Evolutionary conservation across 1,140 invertebrate species (phyloP), one percentile per base, ranked within the genome.

Genomic region (Sinonovacula constricta): DNA sequence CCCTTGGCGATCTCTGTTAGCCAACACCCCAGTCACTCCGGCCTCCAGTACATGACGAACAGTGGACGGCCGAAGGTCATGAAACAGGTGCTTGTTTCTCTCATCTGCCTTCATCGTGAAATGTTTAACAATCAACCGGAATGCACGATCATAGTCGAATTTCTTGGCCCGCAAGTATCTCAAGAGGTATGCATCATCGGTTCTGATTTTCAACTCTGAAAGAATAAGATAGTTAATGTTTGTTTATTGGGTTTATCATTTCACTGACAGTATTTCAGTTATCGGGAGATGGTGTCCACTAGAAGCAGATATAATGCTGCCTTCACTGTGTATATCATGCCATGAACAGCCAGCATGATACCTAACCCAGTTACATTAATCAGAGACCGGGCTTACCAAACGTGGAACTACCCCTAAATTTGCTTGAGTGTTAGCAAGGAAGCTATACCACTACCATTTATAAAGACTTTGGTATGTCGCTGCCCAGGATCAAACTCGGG

Each of bases 91-190:
- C 18, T 93, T 92, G 85, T 96, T 94, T 66, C 59, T 66, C 49
- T 66, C 51, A 60, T 94, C 56, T 93, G 93, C 59, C 94, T 95
- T 93, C 70, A 96, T 95, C 7, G 94, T 94, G 18, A 97, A 92
- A 86, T 97, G 97, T 18, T 94, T 93, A 87, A 97, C 95, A 56
- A 97, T 89, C 93, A 97, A 95, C 59, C 95, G 94, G 84, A 96
- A 95, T 0, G 96, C 95, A 84, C 95, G 30, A 26, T 95, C 95
- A 15, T 97, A 93, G 82, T 95, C 93, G 89, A 95, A 95, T 91
- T 97, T 97, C 79, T 95, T 92, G 51, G 96, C 95, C 87, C 95
- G 93, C 34, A 97, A 91, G 90, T 97, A 97, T 79, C 95, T 93
- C 79, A 95, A 91, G 74, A 97, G 91, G 87, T 96, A 96, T 83